Base-by-base conservation (phyloP, 1,140 invertebrate genomes). In the Nasonia vitripennis region DNA sequence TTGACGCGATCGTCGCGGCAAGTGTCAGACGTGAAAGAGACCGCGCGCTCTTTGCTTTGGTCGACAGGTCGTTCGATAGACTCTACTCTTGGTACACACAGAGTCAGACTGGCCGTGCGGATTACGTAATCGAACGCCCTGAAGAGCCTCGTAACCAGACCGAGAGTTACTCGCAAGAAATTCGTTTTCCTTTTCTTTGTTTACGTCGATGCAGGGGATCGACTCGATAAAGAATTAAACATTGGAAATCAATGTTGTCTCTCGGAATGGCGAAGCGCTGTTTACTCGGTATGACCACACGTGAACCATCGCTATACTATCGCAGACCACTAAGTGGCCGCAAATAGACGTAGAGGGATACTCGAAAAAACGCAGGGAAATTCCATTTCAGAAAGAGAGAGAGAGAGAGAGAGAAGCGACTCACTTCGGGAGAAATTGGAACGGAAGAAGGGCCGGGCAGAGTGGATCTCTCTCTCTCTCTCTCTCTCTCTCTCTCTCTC, bases 361-460 rank as follows among this genome's bases (percentile, higher is more conserved):
- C 55, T 62, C 55, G 55, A 20, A 62, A 27, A 62, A 62, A 62
- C 4, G 45, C 67, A 67, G 23, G 37, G 34, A 70, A 81, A 81
- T 81, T 41, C n/a, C 79, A 37, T 71, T 81, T 48, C 20, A 41
- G 37, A 81, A 3, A 14, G n/a, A 81, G 78, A 70, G 27, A 27
- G 27, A 74, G 34, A 74, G 34, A 41, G 34, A 81, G 14, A 14
- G n/a, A 81, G 79, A 70, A 27, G 48, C 20, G 0, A 4, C 55
- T 62, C 55, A 62, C 51, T 70, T 67, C 17, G 67, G 17, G 41
- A 81, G 17, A 71, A 71, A 71, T 70, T 70, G 62, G 78, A 81
- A 81, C 20, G 78, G 67, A 81, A 71, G 37, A 48, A 71, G 78
- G 37, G 17, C 7, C 78, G 67, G 45, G 7, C 31, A 7, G 62